Conservation (phyloP, 2,888 invertebrate species). For the Patella pellucida region DNA sequence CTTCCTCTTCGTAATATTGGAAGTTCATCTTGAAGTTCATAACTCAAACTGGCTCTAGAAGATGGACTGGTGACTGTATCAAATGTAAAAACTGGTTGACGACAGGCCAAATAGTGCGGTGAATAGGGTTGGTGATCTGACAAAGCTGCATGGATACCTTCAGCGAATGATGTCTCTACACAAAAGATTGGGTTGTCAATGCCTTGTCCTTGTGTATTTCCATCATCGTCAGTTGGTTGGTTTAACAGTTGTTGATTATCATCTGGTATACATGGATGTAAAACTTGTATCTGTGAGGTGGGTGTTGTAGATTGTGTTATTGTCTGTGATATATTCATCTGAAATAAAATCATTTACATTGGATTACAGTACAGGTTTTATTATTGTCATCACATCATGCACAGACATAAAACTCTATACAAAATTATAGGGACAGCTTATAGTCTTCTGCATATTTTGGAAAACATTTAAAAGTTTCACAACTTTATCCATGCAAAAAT, state of each 20-base stretch:
- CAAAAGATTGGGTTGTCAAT: neutral
- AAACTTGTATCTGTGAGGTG: neutral
- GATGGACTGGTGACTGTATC: conserved; percentile 31
- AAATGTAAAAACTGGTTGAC: conserved; percentile 33
- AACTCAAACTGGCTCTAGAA: conserved; percentile 24
- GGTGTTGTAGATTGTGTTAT: neutral
- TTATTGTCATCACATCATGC: no score
- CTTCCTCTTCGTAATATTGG: conserved; percentile 34
- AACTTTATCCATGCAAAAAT: no score
- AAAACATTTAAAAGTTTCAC: no score
- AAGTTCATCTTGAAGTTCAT: conserved; percentile 14
- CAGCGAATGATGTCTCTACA: neutral
- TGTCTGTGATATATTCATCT: neutral
- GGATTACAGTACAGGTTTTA: no score
- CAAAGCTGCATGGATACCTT: conserved; percentile 6
- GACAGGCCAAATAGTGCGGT: neutral
- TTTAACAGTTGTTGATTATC: neutral
- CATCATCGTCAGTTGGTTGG: neutral
- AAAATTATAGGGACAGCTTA: no score
- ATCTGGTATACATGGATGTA: conserved; percentile 1
- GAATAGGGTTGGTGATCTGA: neutral
- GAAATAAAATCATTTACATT: no score
- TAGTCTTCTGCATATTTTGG: no score
- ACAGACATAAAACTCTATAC: no score
- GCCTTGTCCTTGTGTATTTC: neutral